Conservation (phyloP, 2,888 invertebrate genomes). For the Acrobeloides nanus region DNA sequence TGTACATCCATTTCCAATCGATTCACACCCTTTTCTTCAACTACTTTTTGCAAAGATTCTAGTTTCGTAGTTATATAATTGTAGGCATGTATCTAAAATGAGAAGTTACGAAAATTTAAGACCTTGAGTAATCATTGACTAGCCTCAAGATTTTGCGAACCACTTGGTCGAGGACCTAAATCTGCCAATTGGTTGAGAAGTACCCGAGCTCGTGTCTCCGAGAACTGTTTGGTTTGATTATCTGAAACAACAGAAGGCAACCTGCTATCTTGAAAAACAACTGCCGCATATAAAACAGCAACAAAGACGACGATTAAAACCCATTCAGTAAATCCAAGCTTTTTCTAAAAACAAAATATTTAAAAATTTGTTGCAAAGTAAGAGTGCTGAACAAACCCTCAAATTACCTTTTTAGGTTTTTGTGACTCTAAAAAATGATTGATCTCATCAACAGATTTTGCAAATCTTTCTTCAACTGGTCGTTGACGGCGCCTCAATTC, state of each 20-base stretch:
- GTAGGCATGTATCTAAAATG: constrained; percentile 25
- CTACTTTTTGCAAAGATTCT: constrained; percentile 8
- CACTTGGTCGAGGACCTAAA: constrained; percentile 48
- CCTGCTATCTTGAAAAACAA: constrained; percentile 38
- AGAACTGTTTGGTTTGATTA: constrained; percentile 22
- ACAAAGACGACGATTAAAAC: constrained; percentile 37
- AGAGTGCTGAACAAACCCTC: too few species aligned
- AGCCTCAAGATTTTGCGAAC: constrained; percentile 42
- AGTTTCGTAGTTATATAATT: constrained; percentile 22
- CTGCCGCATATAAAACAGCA: constrained; percentile 37
- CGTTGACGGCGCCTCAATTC: too few species aligned
- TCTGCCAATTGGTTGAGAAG: constrained; percentile 35
- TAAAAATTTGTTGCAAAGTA: too few species aligned
- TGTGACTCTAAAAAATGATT: too few species aligned
- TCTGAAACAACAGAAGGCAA: constrained; percentile 26
- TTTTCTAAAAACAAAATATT: too few species aligned
- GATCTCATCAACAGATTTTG: too few species aligned
- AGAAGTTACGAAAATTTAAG: background rate
- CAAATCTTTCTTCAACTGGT: too few species aligned
- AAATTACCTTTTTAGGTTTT: too few species aligned
- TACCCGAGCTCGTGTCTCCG: constrained; percentile 34
- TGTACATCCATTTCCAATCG: constrained; percentile 63
- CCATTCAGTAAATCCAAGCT: constrained; percentile 49
- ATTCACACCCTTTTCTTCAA: constrained; percentile 19
- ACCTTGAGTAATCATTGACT: background rate